A percentile compares a stretch with the other conserved stretches of the same genome.
These are phyloP conservation scores for Atractosteus spatula DNA, from an alignment of 2,113 vertebrate species.

Conservation along the genomic window DNA sequence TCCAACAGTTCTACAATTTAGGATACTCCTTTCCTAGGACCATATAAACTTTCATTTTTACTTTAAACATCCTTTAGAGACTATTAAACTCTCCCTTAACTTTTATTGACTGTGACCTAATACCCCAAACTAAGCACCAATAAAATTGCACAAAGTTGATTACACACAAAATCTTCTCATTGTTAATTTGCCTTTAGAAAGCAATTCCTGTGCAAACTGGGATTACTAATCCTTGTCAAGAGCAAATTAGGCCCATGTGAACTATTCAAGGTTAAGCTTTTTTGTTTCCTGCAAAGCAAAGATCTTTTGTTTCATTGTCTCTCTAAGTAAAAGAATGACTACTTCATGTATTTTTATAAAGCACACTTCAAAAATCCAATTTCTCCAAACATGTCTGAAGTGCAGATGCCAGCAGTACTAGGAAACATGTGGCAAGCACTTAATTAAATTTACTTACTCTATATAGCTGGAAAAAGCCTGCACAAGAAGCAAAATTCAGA, in stretches of 20 bases:
- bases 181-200: conserved; percentile 42
- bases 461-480: too few species aligned
- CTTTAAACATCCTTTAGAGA: conserved; percentile 52
- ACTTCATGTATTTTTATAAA: conserved; percentile 13
- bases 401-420: too few species aligned
- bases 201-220: conserved; percentile 6
- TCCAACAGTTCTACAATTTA: conserved; percentile 35
- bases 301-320: conserved; percentile 11
- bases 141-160: conserved; percentile 53
- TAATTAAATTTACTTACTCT: too few species aligned
- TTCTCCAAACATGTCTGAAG: neutral
- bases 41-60: conserved; percentile 43
- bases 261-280: conserved; percentile 9
- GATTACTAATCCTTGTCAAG: conserved; percentile 22
- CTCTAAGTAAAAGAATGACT: neutral
- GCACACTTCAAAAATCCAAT: conserved; percentile 6
- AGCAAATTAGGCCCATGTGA: conserved; percentile 25
- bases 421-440: too few species aligned
- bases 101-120: conserved; percentile 60
- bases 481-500: too few species aligned
- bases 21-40: conserved; percentile 41
- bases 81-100: conserved; percentile 51
- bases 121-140: conserved; percentile 44
- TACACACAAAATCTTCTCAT: conserved; percentile 40
- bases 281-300: conserved; percentile 1